phyloP scores from a whole-genome alignment of 2,797 vertebrate genomes.

The Rhyacichthys aspro region DNA sequence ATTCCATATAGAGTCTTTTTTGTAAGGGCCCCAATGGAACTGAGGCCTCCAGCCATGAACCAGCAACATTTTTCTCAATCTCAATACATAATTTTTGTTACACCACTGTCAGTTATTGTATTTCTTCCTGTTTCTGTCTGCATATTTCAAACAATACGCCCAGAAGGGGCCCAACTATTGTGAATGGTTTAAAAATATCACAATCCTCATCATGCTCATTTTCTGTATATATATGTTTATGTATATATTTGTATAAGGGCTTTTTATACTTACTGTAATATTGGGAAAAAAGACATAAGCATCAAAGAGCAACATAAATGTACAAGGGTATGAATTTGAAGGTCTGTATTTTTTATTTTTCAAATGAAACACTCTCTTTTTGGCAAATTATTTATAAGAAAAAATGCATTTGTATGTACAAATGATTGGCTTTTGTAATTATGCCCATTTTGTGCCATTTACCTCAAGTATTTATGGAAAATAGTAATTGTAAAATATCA shows the following conservation, averaged over 20 bases:
- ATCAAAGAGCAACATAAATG: conserved; percentile 29
- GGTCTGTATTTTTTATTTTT: conserved; percentile 42
- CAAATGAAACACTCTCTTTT: conserved; percentile 53
- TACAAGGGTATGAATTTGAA: conserved; percentile 38
- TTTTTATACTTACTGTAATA: conserved; percentile 72
- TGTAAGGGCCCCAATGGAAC: conserved; percentile 39
- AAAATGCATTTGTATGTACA: conserved; percentile 28
- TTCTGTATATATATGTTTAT: conserved; percentile 83
- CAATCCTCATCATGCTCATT: background rate
- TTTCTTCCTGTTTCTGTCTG: conserved; percentile 29
- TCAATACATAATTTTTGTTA: no score
- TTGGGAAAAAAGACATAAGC: conserved; percentile 49
- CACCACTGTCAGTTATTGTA: conserved; percentile 15
- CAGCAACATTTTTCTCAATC: conserved; percentile 39
- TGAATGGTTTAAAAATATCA: no score
- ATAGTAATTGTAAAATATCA: conserved; percentile 31
- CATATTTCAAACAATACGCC: conserved; percentile 21
- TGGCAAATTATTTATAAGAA: conserved; percentile 57
- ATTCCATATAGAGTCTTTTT: conserved; percentile 18
- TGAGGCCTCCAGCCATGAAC: conserved; percentile 38
- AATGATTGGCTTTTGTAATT: conserved; percentile 46
- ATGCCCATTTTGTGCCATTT: conserved; percentile 35
- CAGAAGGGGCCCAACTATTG: no score
- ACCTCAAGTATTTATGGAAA: conserved; percentile 22
- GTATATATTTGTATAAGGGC: conserved; percentile 80